Evolutionary conservation across 2,113 vertebrate genomes (phyloP).

Genomic region (Mesoclemmys tuberculata): DNA sequence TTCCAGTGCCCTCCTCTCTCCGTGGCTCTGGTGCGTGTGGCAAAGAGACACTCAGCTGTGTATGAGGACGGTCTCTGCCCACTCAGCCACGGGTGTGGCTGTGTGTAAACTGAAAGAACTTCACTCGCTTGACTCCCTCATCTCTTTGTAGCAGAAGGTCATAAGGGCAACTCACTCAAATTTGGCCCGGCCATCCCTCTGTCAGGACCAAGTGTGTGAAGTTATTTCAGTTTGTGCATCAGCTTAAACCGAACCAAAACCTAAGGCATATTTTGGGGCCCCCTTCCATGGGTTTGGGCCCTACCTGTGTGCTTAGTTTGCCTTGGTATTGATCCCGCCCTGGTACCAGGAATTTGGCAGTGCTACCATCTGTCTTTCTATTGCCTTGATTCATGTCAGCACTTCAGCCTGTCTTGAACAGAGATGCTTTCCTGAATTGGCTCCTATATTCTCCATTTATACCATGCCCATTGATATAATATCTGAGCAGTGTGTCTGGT

Average conservation of each 20-base stretch:
- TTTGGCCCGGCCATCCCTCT: neutral
- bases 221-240: neutral
- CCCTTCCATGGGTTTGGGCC: neutral
- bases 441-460: neutral
- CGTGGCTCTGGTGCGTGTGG: neutral
- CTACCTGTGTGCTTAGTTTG: neutral
- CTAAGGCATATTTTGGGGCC: neutral
- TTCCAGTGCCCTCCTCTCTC: neutral
- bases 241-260: neutral
- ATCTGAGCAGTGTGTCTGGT: neutral
- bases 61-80: neutral
- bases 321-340: neutral
- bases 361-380: fast-evolving
- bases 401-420: fast-evolving
- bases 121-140: neutral
- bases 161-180: neutral
- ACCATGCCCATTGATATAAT: neutral
- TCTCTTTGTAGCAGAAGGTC: neutral
- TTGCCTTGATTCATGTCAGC: fast-evolving
- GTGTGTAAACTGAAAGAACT: neutral
- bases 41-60: neutral
- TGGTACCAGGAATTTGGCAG: neutral
- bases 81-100: neutral
- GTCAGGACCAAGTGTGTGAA: neutral
- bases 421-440: neutral